Percentiles rank a stretch among this genome's conserved stretches.
Evolutionary conservation across 2,113 vertebrate species (phyloP).

Genomic region (Pogona vitticeps): DNA sequence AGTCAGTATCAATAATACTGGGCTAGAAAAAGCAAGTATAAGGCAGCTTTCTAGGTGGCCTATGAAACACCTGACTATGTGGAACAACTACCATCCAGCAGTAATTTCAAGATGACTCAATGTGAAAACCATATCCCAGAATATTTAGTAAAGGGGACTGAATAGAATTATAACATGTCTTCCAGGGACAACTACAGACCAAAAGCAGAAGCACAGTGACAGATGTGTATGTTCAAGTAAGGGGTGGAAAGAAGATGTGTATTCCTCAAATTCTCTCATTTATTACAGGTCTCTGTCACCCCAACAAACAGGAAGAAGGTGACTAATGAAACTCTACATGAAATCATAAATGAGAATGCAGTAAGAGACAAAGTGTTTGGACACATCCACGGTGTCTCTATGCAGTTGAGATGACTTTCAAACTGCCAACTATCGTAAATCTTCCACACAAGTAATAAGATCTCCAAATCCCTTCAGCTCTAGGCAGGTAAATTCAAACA

Average conservation of each 20-base stretch:
- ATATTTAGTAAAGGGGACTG: not conserved
- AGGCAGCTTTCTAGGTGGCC: no score
- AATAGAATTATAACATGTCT: not conserved
- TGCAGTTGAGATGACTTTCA: not conserved
- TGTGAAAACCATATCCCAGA: not conserved
- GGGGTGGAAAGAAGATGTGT: no score
- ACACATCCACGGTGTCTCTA: not conserved
- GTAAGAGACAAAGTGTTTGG: not conserved
- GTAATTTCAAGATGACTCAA: not conserved
- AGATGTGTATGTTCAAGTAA: no score
- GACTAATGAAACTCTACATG: not conserved
- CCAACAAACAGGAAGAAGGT: not conserved
- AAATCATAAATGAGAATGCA: not conserved
- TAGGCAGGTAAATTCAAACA: not conserved
- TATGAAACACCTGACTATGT: not conserved
- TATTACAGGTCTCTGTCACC: no score
- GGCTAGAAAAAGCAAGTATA: no score
- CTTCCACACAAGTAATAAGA: not conserved
- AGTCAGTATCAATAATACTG: no score
- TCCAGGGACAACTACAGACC: not conserved
- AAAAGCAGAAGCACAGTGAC: not conserved
- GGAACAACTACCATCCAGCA: not conserved
- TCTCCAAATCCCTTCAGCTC: not conserved
- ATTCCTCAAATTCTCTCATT: no score
- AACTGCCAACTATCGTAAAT: not conserved